These are phyloP conservation scores for Vannuccia rotundouncinata DNA, from an alignment of 2,888 invertebrate species.

Conservation along the genomic window DNA sequence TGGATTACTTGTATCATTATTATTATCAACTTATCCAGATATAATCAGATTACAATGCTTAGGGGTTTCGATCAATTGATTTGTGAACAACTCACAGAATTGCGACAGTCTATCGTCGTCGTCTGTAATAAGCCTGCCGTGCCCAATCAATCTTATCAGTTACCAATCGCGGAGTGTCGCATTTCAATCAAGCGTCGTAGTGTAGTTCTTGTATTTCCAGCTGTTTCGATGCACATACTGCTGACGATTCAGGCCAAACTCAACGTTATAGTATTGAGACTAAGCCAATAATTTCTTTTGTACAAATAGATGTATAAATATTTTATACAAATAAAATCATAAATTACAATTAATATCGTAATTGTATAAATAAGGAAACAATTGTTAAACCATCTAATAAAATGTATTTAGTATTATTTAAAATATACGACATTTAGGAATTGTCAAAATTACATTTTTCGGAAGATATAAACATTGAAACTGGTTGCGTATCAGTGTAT, in stretches of 20 bases:
- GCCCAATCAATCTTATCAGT: too few species aligned
- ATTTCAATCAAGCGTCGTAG: not conserved
- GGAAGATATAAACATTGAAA: too few species aligned
- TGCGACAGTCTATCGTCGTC: not conserved
- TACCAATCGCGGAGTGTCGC: not conserved
- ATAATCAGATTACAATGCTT: not conserved
- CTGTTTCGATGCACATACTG: not conserved
- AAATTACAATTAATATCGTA: too few species aligned
- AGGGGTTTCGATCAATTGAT: not conserved
- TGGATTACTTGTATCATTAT: not conserved
- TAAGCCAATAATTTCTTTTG: not conserved
- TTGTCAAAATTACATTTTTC: too few species aligned
- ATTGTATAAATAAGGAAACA: too few species aligned
- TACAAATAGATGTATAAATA: not conserved
- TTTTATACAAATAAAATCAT: too few species aligned
- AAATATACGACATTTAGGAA: too few species aligned
- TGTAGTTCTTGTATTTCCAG: not conserved
- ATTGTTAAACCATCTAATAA: too few species aligned
- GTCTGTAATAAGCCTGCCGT: not conserved
- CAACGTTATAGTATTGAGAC: not conserved
- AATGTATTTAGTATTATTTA: too few species aligned
- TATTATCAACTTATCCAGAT: not conserved
- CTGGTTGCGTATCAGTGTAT: too few species aligned
- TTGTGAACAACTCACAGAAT: not conserved
- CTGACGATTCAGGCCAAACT: not conserved